Base-by-base conservation (phyloP, 2,797 vertebrate genomes). In the Argya squamiceps region DNA sequence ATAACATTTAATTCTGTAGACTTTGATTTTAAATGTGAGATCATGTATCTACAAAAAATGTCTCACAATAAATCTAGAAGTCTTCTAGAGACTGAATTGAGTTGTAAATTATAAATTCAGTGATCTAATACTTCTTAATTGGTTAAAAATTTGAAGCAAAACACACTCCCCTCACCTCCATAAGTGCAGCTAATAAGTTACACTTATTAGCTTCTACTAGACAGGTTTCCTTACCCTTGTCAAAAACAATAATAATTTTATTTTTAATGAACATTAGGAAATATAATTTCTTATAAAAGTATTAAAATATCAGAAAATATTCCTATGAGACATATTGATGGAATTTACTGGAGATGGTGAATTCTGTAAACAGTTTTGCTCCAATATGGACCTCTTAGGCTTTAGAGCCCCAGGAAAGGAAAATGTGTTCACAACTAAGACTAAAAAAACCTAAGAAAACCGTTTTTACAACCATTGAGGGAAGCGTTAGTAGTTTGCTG, bases 81-180 rank as follows among this genome's bases (percentile, higher is more conserved):
- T 70, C 3, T 84, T 74, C 36, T 64, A 22, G 18, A 62, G 8
- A 36, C 3, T 67, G n/a, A 59, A 74, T 2, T 39, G 22, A 15
- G 11, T 13, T 59, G 4, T 32, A 75, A 79, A 62, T 69, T 41
- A 65, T 11, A 88, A 85, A 77, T 53, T 32, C 32, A 32, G 11
- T 29, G 26, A 75, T 41, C 43, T 56, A 58, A 13, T 58, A 49
- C 11, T 69, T 50, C 13, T 32, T 58, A 65, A 62, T 3, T 39
- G 4, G 4, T 62, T 49, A 64, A 59, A 39, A 16, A 59, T 29
- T 62, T 60, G 29, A 81, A 87, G 21, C 19, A 58, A n/a, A 74
- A 55, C 8, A 44, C 5, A 22, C 2, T 5, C 3, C 0, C 3
- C 3, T 2, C 2, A 22, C 12, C 14, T 34, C 19, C 20, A 10